Percentiles rank a stretch among this genome's conserved stretches.
Conservation (phyloP, 2,113 vertebrate species). For the Phrynosoma platyrhinos region DNA sequence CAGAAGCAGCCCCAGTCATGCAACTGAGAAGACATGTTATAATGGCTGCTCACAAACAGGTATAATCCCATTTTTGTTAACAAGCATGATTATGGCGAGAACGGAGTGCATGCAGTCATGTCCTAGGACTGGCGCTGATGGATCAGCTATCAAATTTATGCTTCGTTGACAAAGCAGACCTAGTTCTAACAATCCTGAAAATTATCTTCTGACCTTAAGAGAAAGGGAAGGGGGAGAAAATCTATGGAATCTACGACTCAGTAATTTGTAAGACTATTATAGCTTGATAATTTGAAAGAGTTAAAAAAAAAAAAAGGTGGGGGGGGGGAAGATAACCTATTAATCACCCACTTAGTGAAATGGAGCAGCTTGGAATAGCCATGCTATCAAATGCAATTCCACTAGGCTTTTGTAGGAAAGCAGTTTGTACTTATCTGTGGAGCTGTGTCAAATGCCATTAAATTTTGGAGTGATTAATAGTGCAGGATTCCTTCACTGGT, state of each 20-base stretch:
- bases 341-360: conserved; percentile 46
- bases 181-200: background rate
- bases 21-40: too few species aligned
- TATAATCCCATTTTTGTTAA: too few species aligned
- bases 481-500: conserved; percentile 27
- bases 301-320: too few species aligned
- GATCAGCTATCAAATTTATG: background rate
- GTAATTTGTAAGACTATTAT: conserved; percentile 37
- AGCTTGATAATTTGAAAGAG: conserved; percentile 29
- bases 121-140: background rate
- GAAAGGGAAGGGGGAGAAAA: background rate
- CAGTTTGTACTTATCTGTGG: conserved; percentile 27
- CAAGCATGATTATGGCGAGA: too few species aligned
- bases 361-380: conserved; percentile 50
- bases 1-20: too few species aligned
- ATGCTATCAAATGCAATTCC: conserved; percentile 31
- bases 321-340: conserved; percentile 18
- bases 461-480: conserved; percentile 40
- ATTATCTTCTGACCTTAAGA: background rate
- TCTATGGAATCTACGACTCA: background rate
- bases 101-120: too few species aligned
- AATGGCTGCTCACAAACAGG: too few species aligned
- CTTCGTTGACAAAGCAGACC: background rate
- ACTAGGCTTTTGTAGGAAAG: conserved; percentile 40
- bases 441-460: conserved; percentile 10